Evolutionary conservation across 1,140 invertebrate genomes (phyloP).

Genomic region (Meloidogyne exigua): DNA sequence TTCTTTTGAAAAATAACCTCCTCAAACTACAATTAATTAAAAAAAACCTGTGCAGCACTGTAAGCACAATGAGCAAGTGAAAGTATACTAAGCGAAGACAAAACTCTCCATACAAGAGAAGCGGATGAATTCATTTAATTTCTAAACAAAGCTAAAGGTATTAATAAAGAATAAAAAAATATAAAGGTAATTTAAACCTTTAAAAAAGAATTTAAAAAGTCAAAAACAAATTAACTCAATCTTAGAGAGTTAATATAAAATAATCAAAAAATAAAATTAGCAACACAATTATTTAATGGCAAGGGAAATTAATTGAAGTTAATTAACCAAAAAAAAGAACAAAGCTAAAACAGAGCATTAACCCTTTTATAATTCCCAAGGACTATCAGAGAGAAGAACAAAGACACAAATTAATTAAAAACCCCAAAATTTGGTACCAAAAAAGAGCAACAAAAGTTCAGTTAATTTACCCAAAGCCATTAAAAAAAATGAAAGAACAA

Average conservation of each 20-base stretch:
- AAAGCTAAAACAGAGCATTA: not conserved
- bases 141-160: not conserved
- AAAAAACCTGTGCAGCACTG: conserved; percentile 49
- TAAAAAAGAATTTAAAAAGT: not conserved
- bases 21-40: not conserved
- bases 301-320: not conserved
- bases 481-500: not conserved
- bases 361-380: too few species aligned
- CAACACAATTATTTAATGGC: not conserved
- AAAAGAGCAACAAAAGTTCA: too few species aligned
- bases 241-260: too few species aligned
- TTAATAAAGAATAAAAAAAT: not conserved
- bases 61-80: conserved; percentile 54
- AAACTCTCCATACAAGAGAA: conserved; percentile 39
- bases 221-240: too few species aligned
- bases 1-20: too few species aligned
- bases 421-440: too few species aligned
- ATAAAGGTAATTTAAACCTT: not conserved
- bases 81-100: conserved; percentile 42
- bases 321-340: too few species aligned
- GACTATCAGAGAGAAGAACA: too few species aligned
- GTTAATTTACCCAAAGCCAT: too few species aligned
- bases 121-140: conserved; percentile 1
- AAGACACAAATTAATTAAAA: too few species aligned
- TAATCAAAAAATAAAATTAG: not conserved